Evolutionary conservation across 2,888 invertebrate genomes (phyloP).

Genomic region (Callosobruchus maculatus): DNA sequence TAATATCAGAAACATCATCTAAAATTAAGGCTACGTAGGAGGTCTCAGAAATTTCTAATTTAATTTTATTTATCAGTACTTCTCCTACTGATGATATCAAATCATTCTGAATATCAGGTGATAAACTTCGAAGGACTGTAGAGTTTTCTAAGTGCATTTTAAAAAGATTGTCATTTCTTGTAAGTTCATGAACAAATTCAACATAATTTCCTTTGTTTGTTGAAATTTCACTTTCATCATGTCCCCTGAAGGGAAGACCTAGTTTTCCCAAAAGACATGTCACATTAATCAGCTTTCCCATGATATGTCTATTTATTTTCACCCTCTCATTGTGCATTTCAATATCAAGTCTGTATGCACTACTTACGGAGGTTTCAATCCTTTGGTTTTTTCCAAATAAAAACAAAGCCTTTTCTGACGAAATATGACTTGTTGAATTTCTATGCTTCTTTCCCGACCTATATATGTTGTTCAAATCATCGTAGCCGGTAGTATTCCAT

Average conservation of each 20-base stretch:
- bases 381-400: no score
- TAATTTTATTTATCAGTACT: neutral
- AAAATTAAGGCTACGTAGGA: constrained; percentile 12
- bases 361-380: no score
- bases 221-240: constrained; percentile 6
- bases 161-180: constrained; percentile 1
- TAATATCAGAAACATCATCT: constrained; percentile 22
- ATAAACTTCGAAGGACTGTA: constrained; percentile 11
- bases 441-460: no score
- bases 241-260: constrained; percentile 8
- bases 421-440: no score
- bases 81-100: constrained; percentile 13
- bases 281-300: constrained; percentile 4
- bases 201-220: constrained; percentile 5
- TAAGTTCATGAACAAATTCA: neutral
- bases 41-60: constrained; percentile 9
- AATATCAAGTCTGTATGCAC: neutral
- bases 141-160: constrained; percentile 9
- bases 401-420: no score
- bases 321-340: constrained; percentile 2
- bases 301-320: constrained; percentile 5
- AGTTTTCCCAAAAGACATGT: neutral
- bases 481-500: no score
- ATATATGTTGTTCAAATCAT: no score
- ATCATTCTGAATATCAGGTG: constrained; percentile 19